Percentiles rank a stretch among this genome's conserved stretches.
These are phyloP conservation scores for Zapornia atra DNA, from an alignment of 2,113 vertebrate species.

Conservation along the genomic window DNA sequence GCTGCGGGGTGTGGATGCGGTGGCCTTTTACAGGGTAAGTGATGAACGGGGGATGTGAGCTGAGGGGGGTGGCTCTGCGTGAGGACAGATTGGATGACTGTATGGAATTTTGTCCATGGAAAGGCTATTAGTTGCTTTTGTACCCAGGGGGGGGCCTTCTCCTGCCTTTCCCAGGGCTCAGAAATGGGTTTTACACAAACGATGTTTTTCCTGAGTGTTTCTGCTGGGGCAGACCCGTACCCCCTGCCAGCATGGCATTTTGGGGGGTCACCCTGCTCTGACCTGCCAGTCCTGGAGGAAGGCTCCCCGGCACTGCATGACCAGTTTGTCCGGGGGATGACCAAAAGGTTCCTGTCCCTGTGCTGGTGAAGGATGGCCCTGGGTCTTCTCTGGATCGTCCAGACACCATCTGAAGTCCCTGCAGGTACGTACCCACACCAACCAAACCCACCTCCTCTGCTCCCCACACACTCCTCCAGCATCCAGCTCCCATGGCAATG, in stretches of 20 bases:
- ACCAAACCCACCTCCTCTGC: not conserved
- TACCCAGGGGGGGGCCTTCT: not conserved
- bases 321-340: not conserved
- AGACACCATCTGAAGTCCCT: not conserved
- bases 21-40: not conserved
- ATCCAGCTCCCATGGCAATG: rapidly evolving
- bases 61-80: rapidly evolving
- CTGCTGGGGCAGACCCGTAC: not conserved
- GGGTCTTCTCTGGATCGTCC: not conserved
- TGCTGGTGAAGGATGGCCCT: not conserved
- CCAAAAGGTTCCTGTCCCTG: not conserved
- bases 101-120: rapidly evolving
- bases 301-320: not conserved
- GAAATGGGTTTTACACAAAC: not conserved
- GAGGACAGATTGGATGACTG: rapidly evolving
- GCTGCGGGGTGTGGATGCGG: rapidly evolving
- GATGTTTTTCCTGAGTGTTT: rapidly evolving
- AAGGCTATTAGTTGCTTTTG: not conserved
- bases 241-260: not conserved
- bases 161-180: not conserved
- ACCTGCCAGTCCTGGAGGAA: not conserved
- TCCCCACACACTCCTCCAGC: rapidly evolving
- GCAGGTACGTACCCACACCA: not conserved
- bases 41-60: rapidly evolving
- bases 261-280: rapidly evolving